Evolutionary conservation across 2,888 invertebrate species (phyloP), one percentile per base, ranked within the genome.

Genomic region (Acheta domesticus): DNA sequence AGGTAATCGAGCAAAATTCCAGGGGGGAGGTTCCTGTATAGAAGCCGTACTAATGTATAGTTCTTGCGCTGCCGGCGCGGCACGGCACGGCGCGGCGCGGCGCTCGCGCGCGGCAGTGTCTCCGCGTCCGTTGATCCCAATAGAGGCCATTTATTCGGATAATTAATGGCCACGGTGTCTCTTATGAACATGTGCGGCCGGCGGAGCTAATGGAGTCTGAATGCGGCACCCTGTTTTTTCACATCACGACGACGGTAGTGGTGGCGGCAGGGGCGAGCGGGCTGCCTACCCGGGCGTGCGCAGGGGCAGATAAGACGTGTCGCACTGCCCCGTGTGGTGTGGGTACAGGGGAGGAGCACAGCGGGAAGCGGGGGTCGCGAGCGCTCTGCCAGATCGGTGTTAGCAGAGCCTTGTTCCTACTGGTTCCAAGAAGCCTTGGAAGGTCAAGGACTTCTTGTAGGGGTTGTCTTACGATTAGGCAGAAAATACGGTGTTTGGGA

Each of bases 71-170:
- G 36, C 36, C 36, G 36, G 8, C 36, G 8, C 23, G 2, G 23
- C 23, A 1, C n/a, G n/a, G n/a, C n/a, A n/a, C n/a, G n/a, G n/a
- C n/a, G n/a, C 19, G 62, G 2, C 62, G 62, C 3, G 4, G 62
- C n/a, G 4, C 62, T 12, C 62, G 5, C 62, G 14, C 62, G 3
- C n/a, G 16, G 62, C 62, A 19, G 62, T 36, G 62, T 62, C n/a
- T 62, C 62, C 62, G 14, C 16, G 14, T 62, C n/a, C 62, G 62
- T 62, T 62, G 36, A 36, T 36, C 36, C 62, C 62, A 62, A 62
- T 62, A n/a, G 62, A 62, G 36, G 62, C 62, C n/a, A 62, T 62
- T 62, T 62, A 62, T 62, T 62, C 62, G 62, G 62, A 62, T 62
- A 62, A 62, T 62, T 62, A 62, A 62, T 62, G 62, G 62, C n/a